Conservation (phyloP, 2,797 vertebrate genomes). For the Vespertilio murinus region DNA sequence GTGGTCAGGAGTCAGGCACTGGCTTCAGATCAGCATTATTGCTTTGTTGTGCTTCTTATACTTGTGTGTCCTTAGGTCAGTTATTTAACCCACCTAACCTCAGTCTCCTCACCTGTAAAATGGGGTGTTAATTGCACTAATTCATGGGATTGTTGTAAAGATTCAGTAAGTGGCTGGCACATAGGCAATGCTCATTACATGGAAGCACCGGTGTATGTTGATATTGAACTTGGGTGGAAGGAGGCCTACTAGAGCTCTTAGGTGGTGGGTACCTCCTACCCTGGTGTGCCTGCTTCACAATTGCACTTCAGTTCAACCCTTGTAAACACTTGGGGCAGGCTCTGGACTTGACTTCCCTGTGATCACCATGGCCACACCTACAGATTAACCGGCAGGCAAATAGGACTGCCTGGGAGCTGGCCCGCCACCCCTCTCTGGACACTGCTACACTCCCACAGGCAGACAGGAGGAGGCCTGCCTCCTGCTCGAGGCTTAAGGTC, state of each 20-base stretch:
- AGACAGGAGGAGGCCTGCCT: neutral
- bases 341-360: neutral
- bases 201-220: neutral
- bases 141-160: neutral
- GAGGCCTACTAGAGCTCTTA: neutral
- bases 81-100: neutral
- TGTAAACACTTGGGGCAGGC: neutral
- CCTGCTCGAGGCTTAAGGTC: neutral
- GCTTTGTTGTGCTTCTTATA: neutral
- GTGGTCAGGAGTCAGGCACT: neutral
- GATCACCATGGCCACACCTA: no score
- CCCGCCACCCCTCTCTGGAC: accelerated
- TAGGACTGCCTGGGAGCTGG: accelerated
- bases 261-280: neutral
- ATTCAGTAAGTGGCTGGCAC: neutral
- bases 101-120: neutral
- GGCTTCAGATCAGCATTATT: neutral
- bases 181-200: neutral
- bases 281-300: accelerated
- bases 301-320: neutral
- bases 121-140: neutral
- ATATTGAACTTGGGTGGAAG: neutral
- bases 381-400: neutral
- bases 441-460: accelerated
- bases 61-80: neutral